Evolutionary conservation across 2,113 vertebrate genomes (phyloP), one percentile per base, ranked within the genome.

Genomic region (Pristiophorus japonicus): DNA sequence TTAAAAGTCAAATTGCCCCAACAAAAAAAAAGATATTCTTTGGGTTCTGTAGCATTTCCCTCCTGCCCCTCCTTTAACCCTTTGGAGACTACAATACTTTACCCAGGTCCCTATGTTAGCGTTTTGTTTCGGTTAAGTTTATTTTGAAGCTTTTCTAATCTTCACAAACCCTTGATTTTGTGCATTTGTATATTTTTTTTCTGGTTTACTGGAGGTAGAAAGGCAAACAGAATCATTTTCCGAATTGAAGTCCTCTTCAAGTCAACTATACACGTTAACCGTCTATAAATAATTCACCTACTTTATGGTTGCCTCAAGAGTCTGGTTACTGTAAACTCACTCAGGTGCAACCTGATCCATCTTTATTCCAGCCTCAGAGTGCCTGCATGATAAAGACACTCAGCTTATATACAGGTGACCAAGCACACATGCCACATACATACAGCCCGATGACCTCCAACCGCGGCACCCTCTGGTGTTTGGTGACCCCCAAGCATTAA

Each of bases 1-100:
- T 94, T 51, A 94, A 94, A 45, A 94, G 65, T 47, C 93, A 67
- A 94, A 94, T 70, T 51, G 66, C 93, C 88, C 88, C 59, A 92
- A 63, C 51, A 63, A 62, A 34, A 45, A 63, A n/a, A 90, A 62
- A 63, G 45, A 94, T 94, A 51, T 51, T 34, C 24, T 47, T 67
- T 51, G 38, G 66, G 27, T 94, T 27, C 45, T 94, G 45, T 34
- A 24, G 45, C 38, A 20, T 51, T 42, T 42, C 18, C 20, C 22
- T 24, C 12, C 34, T 1, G 2, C 34, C 45, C 62, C 14, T 5
- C 59, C n/a, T 4, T 22, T 34, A 94, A 94, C 42, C 93, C 63
- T 67, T 94, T 67, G 8, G 38, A 67, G 14, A 22, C 88, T 38
- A 20, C 63, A 67, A 16, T 67, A 45, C 62, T n/a, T 88, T 30